These are phyloP conservation scores for Typhlichthys eigenmanni DNA, from an alignment of 2,797 vertebrate species.

Conservation along the genomic window DNA sequence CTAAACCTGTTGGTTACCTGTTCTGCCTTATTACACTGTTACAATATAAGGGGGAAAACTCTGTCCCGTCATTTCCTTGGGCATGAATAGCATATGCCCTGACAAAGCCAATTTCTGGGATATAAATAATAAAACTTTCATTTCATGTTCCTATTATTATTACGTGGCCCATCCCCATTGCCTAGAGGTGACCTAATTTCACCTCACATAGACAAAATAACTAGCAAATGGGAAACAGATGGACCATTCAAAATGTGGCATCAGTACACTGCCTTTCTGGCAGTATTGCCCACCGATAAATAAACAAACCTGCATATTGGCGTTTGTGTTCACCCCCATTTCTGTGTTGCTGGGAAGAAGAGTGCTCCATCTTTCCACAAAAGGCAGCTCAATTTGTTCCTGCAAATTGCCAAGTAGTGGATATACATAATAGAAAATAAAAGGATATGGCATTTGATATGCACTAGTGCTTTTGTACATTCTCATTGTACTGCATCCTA, in stretches of 20 bases:
- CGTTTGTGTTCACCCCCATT: constrained; percentile 19
- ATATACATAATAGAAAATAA: too few relatives aligned
- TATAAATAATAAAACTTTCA: constrained; percentile 83
- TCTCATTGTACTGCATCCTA: too few relatives aligned
- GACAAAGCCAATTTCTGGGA: constrained; percentile 75
- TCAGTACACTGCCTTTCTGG: constrained; percentile 10
- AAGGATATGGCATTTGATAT: too few relatives aligned
- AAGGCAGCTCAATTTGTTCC: constrained; percentile 4
- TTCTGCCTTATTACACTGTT: constrained; percentile 41
- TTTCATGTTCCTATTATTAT: constrained; percentile 72
- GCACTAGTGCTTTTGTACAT: too few relatives aligned
- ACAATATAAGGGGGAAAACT: constrained; percentile 23
- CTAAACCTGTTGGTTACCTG: constrained; percentile 37
- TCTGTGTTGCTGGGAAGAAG: constrained; percentile 31
- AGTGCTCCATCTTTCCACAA: constrained; percentile 12
- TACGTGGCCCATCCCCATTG: constrained; percentile 60
- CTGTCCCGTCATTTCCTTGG: constrained; percentile 43
- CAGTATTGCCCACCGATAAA: constrained; percentile 36
- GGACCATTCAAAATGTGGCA: constrained; percentile 18
- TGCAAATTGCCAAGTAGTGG: not conserved
- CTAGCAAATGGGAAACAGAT: constrained; percentile 33
- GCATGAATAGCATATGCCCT: constrained; percentile 65
- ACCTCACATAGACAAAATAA: constrained; percentile 53
- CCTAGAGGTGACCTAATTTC: constrained; percentile 64
- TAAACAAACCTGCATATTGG: constrained; percentile 22